Evolutionary conservation across 2,797 vertebrate genomes (phyloP).

Genomic region (Sebastes goodei): DNA sequence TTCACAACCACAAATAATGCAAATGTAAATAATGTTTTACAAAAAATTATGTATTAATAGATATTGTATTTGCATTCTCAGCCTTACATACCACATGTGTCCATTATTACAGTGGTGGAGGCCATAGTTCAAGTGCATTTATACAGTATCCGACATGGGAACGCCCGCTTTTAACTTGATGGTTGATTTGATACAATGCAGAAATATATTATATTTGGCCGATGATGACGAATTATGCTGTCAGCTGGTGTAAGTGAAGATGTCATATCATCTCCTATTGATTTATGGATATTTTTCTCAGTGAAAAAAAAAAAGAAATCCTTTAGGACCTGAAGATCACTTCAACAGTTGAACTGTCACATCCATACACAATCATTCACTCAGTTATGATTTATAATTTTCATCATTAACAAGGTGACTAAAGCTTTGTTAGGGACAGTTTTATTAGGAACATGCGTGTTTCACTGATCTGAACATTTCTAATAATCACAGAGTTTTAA

Average conservation of each 20-base stretch:
- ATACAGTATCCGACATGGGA: conserved; percentile 6
- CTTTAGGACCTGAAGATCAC: background rate
- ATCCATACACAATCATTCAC: background rate
- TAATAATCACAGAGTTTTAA: conserved; percentile 3
- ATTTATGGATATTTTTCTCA: conserved; percentile 30
- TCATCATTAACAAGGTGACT: conserved; percentile 2
- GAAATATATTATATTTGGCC: conserved; percentile 10
- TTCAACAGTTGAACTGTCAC: background rate
- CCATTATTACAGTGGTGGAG: background rate
- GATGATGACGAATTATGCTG: conserved; percentile 34
- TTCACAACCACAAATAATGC: background rate
- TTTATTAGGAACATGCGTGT: conserved; percentile 5
- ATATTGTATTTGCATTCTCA: background rate
- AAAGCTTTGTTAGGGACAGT: background rate
- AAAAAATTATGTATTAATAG: background rate
- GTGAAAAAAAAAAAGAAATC: background rate
- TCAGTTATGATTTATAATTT: background rate
- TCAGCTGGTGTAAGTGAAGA: conserved; percentile 3
- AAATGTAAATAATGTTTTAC: background rate
- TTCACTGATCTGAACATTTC: background rate
- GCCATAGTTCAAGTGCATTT: conserved; percentile 1
- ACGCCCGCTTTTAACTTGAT: conserved; percentile 49
- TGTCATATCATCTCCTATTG: conserved; percentile 2
- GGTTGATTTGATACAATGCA: conserved; percentile 53
- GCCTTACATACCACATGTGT: background rate